phyloP scores from a whole-genome alignment of 2,113 vertebrate genomes.

The Tetrax tetrax region DNA sequence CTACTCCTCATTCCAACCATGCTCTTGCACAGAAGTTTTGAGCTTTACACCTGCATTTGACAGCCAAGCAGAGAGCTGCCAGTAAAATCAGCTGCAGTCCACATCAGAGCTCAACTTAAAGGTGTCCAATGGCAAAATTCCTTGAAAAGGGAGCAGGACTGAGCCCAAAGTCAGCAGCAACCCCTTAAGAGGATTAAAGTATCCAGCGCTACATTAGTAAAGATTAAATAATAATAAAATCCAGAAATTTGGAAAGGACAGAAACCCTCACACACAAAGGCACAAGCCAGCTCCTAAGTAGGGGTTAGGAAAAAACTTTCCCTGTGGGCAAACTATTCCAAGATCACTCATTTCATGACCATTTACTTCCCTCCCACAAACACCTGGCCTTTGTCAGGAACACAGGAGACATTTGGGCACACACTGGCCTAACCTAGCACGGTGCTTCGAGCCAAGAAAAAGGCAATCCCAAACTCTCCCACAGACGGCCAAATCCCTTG shows the following conservation, averaged over 20 bases:
- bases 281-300: neutral
- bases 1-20: neutral
- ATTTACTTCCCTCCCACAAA: neutral
- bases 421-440: neutral
- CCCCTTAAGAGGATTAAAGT: constrained; percentile 17
- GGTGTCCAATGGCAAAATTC: constrained; percentile 40
- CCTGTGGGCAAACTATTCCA: neutral
- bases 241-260: constrained; percentile 46
- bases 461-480: neutral
- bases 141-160: constrained; percentile 47
- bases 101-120: neutral
- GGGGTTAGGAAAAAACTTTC: neutral
- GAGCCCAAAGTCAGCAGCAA: constrained; percentile 52
- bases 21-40: neutral
- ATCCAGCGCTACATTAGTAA: constrained; percentile 7
- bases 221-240: constrained; percentile 52
- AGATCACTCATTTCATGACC: neutral
- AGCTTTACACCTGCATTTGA: neutral
- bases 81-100: constrained; percentile 1
- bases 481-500: neutral
- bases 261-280: neutral
- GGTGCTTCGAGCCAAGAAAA: neutral
- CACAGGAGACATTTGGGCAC: neutral
- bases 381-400: neutral
- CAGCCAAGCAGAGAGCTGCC: neutral